Percentiles rank a stretch among this genome's conserved stretches.
Conservation (phyloP, 2,888 invertebrate genomes). For the Drosophila anceps region DNA sequence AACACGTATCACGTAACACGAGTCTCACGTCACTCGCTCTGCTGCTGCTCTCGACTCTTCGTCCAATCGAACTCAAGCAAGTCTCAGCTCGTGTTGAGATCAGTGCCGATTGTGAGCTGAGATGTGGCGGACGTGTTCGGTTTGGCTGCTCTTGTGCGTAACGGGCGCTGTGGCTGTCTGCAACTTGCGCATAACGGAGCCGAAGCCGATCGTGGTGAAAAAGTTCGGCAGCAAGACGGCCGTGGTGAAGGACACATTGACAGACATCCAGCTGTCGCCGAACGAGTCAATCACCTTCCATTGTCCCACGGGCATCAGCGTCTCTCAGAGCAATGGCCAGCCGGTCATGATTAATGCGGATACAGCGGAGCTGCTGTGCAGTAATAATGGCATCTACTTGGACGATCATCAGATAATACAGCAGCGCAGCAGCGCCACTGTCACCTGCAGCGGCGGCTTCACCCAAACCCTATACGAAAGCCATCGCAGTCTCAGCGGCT, state of each 20-base stretch:
- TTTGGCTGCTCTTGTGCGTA: constrained; percentile 15
- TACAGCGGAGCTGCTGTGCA: constrained; percentile 24
- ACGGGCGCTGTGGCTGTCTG: constrained; percentile 10
- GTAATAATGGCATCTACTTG: constrained; percentile 3
- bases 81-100: constrained; percentile 8
- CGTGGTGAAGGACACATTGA: constrained; percentile 1
- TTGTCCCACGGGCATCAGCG: constrained; percentile 21
- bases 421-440: rapidly evolving
- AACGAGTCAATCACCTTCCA: constrained; percentile 40
- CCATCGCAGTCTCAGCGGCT: constrained; percentile 32
- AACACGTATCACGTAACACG: background rate
- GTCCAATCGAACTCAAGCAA: background rate
- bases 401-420: background rate
- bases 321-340: background rate
- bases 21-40: background rate
- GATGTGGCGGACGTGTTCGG: constrained; percentile 11
- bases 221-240: constrained; percentile 43
- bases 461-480: constrained; percentile 40
- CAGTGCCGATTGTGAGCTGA: constrained; percentile 20
- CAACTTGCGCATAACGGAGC: background rate
- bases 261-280: background rate
- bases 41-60: background rate
- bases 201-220: constrained; percentile 42
- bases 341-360: background rate
- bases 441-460: constrained; percentile 7